These are phyloP conservation scores for Cichladusa arquata DNA, from an alignment of 2,113 vertebrate species.

Conservation along the genomic window DNA sequence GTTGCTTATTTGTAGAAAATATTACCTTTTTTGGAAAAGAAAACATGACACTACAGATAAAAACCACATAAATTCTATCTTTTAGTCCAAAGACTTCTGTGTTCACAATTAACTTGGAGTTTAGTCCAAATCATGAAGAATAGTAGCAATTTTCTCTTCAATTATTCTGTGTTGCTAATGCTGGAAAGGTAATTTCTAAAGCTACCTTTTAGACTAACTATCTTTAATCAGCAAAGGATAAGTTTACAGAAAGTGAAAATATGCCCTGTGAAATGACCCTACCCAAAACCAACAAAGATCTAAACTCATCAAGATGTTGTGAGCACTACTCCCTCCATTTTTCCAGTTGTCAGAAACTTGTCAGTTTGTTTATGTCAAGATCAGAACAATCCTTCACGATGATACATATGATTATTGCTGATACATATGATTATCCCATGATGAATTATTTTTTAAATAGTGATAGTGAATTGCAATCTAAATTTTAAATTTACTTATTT, in stretches of 20 bases:
- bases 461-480: neutral
- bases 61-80: neutral
- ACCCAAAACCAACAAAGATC: neutral
- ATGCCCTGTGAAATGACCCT: neutral
- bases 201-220: neutral
- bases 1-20: slow-evolving; percentile 69
- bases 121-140: neutral
- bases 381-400: neutral
- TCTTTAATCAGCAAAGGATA: slow-evolving; percentile 39
- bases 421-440: neutral
- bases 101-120: neutral
- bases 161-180: neutral
- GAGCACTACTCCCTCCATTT: neutral
- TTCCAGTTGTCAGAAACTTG: neutral
- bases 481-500: neutral
- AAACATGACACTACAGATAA: slow-evolving; percentile 11
- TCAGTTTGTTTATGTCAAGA: neutral
- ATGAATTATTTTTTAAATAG: neutral
- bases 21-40: slow-evolving; percentile 41
- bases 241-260: neutral
- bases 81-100: slow-evolving; percentile 8
- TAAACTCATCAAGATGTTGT: neutral
- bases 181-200: neutral
- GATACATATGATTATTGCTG: neutral
- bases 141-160: slow-evolving; percentile 26